Percentiles rank a stretch among this genome's conserved stretches.
Evolutionary conservation across 2,888 invertebrate genomes (phyloP).

Genomic region (Lithophane leautieri): DNA sequence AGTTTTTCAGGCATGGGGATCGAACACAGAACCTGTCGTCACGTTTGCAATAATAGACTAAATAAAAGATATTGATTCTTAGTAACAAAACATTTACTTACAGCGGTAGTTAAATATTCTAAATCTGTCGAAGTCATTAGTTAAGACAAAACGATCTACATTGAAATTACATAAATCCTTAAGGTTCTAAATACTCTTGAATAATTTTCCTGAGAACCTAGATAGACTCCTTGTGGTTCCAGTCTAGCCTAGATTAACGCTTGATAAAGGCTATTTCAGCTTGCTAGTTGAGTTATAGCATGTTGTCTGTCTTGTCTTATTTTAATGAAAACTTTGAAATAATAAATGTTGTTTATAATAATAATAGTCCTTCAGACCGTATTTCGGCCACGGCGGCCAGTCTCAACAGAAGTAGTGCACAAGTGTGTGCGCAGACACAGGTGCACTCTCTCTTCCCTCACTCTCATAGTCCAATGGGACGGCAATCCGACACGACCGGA

Average conservation of each 20-base stretch:
- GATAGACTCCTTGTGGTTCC: conserved; percentile 5
- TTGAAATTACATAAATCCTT: conserved; percentile 5
- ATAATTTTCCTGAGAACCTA: conserved; percentile 6
- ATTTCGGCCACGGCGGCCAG: too few species aligned
- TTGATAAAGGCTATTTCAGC: conserved; percentile 34
- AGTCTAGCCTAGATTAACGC: conserved; percentile 11
- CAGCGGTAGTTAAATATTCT: neutral
- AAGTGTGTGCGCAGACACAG: too few species aligned
- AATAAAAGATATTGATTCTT: neutral
- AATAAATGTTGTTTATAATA: conserved; percentile 18
- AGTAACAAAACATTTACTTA: neutral
- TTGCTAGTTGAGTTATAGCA: conserved; percentile 5
- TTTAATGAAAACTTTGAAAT: conserved; percentile 9
- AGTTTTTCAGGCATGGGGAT: neutral
- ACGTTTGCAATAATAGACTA: neutral
- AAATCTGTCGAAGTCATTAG: neutral
- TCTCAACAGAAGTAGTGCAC: too few species aligned
- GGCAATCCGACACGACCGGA: too few species aligned
- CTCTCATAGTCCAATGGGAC: too few species aligned
- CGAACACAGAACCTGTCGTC: neutral
- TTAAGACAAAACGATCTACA: neutral
- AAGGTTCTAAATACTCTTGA: conserved; percentile 5
- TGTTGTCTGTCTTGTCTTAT: conserved; percentile 2
- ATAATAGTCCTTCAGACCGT: too few species aligned
- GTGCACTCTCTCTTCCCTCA: too few species aligned